Evolutionary conservation across 2,888 invertebrate genomes (phyloP), one percentile per base, ranked within the genome.

Genomic region (Andrena flavipes): DNA sequence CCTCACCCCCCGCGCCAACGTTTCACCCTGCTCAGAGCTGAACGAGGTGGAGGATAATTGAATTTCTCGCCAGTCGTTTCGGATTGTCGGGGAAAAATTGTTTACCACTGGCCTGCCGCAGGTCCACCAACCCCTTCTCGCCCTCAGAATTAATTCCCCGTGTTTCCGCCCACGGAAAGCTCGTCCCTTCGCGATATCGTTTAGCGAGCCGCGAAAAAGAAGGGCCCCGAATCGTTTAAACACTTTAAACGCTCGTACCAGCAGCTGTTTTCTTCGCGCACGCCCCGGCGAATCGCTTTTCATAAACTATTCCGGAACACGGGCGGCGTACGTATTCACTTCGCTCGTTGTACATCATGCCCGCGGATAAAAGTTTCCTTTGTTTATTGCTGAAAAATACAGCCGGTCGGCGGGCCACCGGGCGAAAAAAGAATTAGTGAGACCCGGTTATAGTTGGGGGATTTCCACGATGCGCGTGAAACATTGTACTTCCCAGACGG

Each of bases 371-470:
- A 87, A 85, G 74, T 81, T 81, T 68, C 63, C 72, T 74, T 74
- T 78, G 78, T 77, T 78, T 73, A 80, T 84, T 67, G 86, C 75
- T 73, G 80, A 83, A 87, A 87, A 83, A 75, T 79, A 63, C 73
- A 63, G 74, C 78, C 29, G 74, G 73, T 29, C 49, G 56, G 49
- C 20, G 49, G 62, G n/a, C n/a, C n/a, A 42, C 29, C 42, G n/a
- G 30, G 30, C 4, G 33, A 71, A 60, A 67, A 62, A 73, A 73
- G 64, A 85, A 80, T 82, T 76, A 82, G 63, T 67, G 49, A 85
- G 85, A 85, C 77, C 70, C 72, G 79, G 74, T 87, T 88, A 80
- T 76, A 63, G 80, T 64, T 62, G 59, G 35, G 59, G 82, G 65
- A 87, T 81, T 86, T 87, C 48, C 70, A 42, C 60, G 16, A 74